These are phyloP conservation scores for human DNA, from an alignment of 2,113 vertebrate species.

Conservation along the genomic window DNA sequence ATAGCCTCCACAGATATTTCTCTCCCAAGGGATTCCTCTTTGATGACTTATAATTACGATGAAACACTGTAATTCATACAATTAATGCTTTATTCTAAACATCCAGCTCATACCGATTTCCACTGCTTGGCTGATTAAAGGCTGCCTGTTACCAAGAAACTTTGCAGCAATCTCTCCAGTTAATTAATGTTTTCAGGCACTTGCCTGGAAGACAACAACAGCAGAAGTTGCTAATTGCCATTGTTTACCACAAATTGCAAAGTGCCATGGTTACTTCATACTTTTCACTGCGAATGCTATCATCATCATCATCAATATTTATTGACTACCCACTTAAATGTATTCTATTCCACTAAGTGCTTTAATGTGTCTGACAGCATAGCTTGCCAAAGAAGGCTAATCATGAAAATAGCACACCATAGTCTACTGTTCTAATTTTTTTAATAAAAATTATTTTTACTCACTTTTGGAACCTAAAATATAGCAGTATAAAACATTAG, in stretches of 20 bases:
- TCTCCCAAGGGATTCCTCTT: not conserved
- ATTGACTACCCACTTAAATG: not conserved
- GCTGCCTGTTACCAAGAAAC: constrained; percentile 3
- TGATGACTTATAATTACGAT: not conserved
- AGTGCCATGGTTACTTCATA: not conserved
- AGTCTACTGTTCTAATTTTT: not conserved
- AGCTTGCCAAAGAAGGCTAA: constrained; percentile 15
- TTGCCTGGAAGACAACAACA: constrained; percentile 29
- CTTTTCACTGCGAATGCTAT: not conserved
- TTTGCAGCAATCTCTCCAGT: not conserved
- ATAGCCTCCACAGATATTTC: constrained; percentile 23
- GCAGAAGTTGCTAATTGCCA: not conserved
- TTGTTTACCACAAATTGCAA: constrained; percentile 55
- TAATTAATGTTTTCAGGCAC: constrained; percentile 46
- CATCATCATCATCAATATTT: not conserved
- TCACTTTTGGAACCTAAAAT: not conserved
- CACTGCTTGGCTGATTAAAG: constrained; percentile 39
- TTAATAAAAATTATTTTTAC: not conserved
- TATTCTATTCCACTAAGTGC: not conserved
- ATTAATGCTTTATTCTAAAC: constrained; percentile 45
- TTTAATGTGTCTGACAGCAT: not conserved
- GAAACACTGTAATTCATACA: constrained; percentile 51
- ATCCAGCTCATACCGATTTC: constrained; percentile 8
- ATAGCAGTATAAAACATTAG: not conserved
- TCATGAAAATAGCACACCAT: not conserved